phyloP scores from a whole-genome alignment of 2,113 vertebrate genomes.

The Grallaria varia region DNA sequence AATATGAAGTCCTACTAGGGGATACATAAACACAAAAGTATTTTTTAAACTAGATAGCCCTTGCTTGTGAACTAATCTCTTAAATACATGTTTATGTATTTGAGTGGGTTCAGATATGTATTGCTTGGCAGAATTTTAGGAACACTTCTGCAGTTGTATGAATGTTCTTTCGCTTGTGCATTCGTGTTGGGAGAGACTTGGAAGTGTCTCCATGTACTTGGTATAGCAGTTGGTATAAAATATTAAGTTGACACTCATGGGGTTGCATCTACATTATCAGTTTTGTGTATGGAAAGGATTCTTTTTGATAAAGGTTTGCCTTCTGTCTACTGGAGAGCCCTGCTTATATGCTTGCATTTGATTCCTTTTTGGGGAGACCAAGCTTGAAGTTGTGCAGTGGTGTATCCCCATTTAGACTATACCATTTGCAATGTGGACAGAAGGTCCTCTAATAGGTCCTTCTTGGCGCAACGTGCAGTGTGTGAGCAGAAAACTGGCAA shows the following conservation, averaged over 20 bases:
- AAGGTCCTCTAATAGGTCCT: background rate
- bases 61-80: conserved; percentile 5
- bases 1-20: background rate
- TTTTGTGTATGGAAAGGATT: background rate
- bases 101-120: background rate
- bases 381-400: background rate
- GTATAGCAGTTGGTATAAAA: background rate
- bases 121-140: background rate
- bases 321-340: background rate
- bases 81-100: background rate
- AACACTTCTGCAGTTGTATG: background rate
- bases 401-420: background rate
- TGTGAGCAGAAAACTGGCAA: background rate
- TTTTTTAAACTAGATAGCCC: background rate
- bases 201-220: background rate
- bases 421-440: background rate
- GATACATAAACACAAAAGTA: background rate
- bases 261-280: background rate
- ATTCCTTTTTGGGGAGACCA: background rate
- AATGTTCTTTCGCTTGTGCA: background rate
- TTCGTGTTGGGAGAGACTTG: background rate
- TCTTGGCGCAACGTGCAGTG: background rate
- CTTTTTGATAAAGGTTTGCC: background rate
- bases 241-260: background rate
- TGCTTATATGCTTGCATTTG: background rate